Evolutionary conservation across 2,797 vertebrate genomes (phyloP).

Genomic region (Salarias fasciatus): DNA sequence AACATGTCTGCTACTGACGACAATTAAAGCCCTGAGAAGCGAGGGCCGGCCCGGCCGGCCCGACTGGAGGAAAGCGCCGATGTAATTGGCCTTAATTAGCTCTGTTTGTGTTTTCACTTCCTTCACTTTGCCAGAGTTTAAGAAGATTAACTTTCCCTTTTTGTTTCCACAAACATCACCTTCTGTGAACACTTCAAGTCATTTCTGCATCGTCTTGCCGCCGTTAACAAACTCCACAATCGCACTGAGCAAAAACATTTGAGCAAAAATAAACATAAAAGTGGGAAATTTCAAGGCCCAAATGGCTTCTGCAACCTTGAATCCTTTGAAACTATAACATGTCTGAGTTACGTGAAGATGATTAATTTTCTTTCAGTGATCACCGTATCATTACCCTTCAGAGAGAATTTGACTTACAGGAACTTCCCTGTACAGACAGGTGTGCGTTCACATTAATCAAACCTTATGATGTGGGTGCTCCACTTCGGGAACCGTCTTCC

Average conservation of each 20-base stretch:
- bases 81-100: conserved; percentile 55
- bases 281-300: neutral
- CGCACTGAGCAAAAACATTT: neutral
- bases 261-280: neutral
- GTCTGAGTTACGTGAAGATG: neutral
- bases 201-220: neutral
- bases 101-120: conserved; percentile 34
- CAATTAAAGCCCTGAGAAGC: conserved; percentile 61
- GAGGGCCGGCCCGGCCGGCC: conserved; percentile 44
- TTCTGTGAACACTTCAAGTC: neutral
- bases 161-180: conserved; percentile 12
- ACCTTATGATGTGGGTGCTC: neutral
- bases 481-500: neutral
- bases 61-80: conserved; percentile 30
- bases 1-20: conserved; percentile 56
- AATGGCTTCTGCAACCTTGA: neutral
- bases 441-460: conserved; percentile 2
- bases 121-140: conserved; percentile 18
- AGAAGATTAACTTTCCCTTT: conserved; percentile 15
- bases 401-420: neutral
- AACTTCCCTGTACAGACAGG: neutral
- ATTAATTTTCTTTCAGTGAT: neutral
- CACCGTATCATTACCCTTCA: neutral
- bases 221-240: neutral
- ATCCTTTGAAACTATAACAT: neutral